A percentile compares a stretch with the other conserved stretches of the same genome.
Conservation (phyloP, 2,888 invertebrate species). For the Oasisia sp. region DNA sequence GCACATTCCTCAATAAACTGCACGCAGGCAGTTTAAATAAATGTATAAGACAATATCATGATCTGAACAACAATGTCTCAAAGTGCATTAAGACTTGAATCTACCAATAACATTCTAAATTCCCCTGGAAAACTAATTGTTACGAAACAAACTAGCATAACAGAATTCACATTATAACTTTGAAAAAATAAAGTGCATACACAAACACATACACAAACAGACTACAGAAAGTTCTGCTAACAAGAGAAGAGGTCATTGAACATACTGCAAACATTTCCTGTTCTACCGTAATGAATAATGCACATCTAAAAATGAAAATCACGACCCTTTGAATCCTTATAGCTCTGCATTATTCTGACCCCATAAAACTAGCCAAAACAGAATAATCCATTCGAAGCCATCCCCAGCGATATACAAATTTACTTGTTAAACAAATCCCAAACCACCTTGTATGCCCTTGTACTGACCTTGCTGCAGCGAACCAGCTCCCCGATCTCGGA, state of each 20-base stretch:
- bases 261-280: not conserved
- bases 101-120: not conserved
- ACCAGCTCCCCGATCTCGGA: conserved; percentile 76
- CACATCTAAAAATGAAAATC: not conserved
- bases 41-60: not conserved
- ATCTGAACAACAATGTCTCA: not conserved
- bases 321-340: not conserved
- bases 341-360: not conserved
- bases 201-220: not conserved
- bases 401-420: not conserved
- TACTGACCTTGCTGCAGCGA: conserved; percentile 74
- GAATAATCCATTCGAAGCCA: not conserved
- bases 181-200: not conserved
- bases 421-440: not conserved
- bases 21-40: not conserved
- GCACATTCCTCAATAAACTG: not conserved
- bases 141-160: not conserved
- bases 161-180: not conserved
- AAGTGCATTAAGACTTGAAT: not conserved
- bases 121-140: not conserved
- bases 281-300: not conserved
- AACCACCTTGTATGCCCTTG: not conserved
- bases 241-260: not conserved
- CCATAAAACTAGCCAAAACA: not conserved
- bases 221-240: not conserved